Base-by-base conservation (phyloP, 2,888 invertebrate genomes). In the Lithosia quadra region DNA sequence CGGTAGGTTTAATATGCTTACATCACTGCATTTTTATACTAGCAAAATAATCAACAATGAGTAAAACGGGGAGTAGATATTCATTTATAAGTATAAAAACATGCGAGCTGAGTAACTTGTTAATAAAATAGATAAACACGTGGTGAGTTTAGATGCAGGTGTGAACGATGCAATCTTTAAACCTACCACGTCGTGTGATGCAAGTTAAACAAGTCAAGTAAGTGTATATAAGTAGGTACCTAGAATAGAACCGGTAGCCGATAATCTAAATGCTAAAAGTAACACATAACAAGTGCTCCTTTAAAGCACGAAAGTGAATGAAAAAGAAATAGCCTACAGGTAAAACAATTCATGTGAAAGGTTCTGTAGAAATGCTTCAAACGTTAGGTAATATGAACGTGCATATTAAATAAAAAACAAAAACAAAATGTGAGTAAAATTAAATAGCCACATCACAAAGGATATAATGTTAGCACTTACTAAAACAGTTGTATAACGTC, bases 51-150 rank as follows among this genome's bases (percentile, higher is more conserved):
- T 28, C 53, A 43, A 33, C 56, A 67, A 24, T 53, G 53, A 68
- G 73, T 77, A 79, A 76, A 81, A 70, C 80, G 70, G 67, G 72
- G 57, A 66, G 36, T 36, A 71, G 75, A 69, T 67, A 56, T 70
- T 56, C 68, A 79, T 78, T 78, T 76, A 39, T 28, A 63, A 56
- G 22, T 18, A 60, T 72, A n/a, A 64, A 57, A 70, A 79, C 68
- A 78, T 63, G 64, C 69, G 65, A 69, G 70, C 64, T 71, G 59
- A 74, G 65, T 72, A 61, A 68, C 72, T 67, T 70, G 76, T 72
- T 86, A 84, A 84, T 81, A 72, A 74, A 75, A 78, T 65, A 72
- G 73, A 74, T 74, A 81, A 77, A 82, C 76, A 81, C 68, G 68
- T 68, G 74, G 63, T 71, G 68, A 75, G 63, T 73, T 65, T 69